phyloP scores from a whole-genome alignment of 2,888 invertebrate genomes.

The Drosophila merina region DNA sequence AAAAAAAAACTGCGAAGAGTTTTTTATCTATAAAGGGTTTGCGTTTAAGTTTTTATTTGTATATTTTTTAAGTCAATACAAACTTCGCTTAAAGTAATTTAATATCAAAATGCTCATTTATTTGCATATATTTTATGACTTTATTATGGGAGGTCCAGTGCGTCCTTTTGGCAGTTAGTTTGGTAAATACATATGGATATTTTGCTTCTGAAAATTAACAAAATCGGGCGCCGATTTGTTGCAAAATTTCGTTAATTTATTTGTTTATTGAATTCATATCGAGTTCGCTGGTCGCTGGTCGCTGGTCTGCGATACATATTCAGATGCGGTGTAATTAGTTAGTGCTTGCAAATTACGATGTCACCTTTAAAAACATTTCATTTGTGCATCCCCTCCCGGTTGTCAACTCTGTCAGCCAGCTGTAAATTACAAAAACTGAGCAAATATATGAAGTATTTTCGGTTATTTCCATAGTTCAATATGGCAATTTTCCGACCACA shows the following conservation, averaged over 20 bases:
- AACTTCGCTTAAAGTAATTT: not conserved
- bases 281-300: slow-evolving; percentile 11
- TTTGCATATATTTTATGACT: slow-evolving; percentile 62
- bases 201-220: slow-evolving; percentile 54
- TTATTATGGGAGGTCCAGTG: slow-evolving; percentile 60
- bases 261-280: slow-evolving; percentile 60
- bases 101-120: slow-evolving; percentile 2
- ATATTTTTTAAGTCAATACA: not conserved
- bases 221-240: slow-evolving; percentile 62
- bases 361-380: slow-evolving; percentile 12
- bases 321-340: slow-evolving; percentile 14
- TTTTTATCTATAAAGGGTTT: no score
- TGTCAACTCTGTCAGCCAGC: slow-evolving; percentile 46
- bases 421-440: slow-evolving; percentile 62
- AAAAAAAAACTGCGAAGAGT: no score
- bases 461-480: slow-evolving; percentile 33
- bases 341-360: slow-evolving; percentile 50
- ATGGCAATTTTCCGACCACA: slow-evolving; percentile 54
- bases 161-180: slow-evolving; percentile 11
- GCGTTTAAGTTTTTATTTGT: not conserved
- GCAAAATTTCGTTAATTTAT: slow-evolving; percentile 66
- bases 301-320: slow-evolving; percentile 1
- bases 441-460: slow-evolving; percentile 21
- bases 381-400: slow-evolving; percentile 2
- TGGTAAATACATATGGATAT: no score